phyloP scores from a whole-genome alignment of 1,140 invertebrate genomes.

The Zaprionus capensis region DNA sequence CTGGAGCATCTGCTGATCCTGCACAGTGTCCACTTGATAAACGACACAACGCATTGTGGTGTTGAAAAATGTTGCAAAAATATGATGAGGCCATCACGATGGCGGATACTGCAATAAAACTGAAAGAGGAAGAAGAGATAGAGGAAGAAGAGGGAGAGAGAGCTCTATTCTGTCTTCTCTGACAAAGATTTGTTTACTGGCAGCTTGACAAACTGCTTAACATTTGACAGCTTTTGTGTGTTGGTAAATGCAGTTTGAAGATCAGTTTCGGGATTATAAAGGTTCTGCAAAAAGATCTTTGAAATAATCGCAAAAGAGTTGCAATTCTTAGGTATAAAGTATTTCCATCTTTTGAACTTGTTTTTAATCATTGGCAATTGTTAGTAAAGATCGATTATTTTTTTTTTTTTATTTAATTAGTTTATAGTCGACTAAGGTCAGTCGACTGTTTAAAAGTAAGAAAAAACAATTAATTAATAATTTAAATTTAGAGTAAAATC shows the following conservation, averaged over 20 bases:
- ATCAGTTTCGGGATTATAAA: not conserved
- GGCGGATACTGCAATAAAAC: conserved; percentile 24
- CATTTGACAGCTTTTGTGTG: conserved; percentile 4
- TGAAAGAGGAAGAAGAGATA: not conserved
- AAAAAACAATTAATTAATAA: no score
- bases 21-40: conserved; percentile 59
- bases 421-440: no score
- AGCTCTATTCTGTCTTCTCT: conserved; percentile 11
- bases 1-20: conserved; percentile 44
- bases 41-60: conserved; percentile 72
- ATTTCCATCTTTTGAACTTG: no score
- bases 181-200: conserved; percentile 13
- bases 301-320: not conserved
- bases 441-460: no score
- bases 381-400: no score
- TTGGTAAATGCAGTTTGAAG: not conserved
- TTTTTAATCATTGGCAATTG: no score
- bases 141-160: not conserved
- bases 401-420: no score
- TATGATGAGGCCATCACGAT: conserved; percentile 82
- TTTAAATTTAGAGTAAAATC: no score
- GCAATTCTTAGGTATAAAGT: not conserved
- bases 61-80: conserved; percentile 77
- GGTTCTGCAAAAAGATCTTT: not conserved
- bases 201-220: not conserved